These are phyloP conservation scores for Xiphophorus maculatus DNA, from an alignment of 2,113 vertebrate species.

Conservation along the genomic window DNA sequence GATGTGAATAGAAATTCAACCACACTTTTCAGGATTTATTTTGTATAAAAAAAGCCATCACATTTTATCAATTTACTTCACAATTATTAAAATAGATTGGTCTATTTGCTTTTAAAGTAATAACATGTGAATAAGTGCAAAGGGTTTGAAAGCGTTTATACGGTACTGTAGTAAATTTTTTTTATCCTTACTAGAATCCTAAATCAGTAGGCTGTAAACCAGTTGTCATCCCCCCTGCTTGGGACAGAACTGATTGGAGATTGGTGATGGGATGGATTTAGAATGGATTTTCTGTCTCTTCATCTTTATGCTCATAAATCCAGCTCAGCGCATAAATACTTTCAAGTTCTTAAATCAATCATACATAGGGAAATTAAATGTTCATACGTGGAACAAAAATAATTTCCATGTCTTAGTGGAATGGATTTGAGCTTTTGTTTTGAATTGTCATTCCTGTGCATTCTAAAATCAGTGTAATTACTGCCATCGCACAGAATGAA, in stretches of 20 bases:
- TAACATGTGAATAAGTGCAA: neutral
- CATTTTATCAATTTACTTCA: too few species aligned
- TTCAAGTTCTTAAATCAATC: constrained; percentile 55
- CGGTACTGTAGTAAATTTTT: neutral
- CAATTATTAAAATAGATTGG: too few species aligned
- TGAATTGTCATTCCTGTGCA: constrained; percentile 34
- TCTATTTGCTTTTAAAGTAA: neutral
- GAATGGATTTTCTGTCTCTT: constrained; percentile 64
- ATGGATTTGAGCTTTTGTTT: constrained; percentile 50
- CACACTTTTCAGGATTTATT: too few species aligned
- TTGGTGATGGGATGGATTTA: constrained; percentile 57
- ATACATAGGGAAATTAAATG: constrained; percentile 63
- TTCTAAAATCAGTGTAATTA: constrained; percentile 28
- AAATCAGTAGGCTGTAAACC: constrained; percentile 45
- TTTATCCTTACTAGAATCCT: constrained; percentile 37
- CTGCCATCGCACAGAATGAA: constrained; percentile 16
- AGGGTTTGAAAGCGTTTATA: neutral
- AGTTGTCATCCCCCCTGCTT: constrained; percentile 50
- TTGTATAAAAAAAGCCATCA: too few species aligned
- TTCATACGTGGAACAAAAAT: constrained; percentile 44
- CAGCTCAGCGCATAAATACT: constrained; percentile 62
- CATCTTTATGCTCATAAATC: constrained; percentile 64
- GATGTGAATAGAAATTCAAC: too few species aligned
- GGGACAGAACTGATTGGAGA: constrained; percentile 50
- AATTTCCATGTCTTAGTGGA: constrained; percentile 51